Evolutionary conservation across 2,888 invertebrate genomes (phyloP), one percentile per base, ranked within the genome.

Genomic region (Panzeria rudis): DNA sequence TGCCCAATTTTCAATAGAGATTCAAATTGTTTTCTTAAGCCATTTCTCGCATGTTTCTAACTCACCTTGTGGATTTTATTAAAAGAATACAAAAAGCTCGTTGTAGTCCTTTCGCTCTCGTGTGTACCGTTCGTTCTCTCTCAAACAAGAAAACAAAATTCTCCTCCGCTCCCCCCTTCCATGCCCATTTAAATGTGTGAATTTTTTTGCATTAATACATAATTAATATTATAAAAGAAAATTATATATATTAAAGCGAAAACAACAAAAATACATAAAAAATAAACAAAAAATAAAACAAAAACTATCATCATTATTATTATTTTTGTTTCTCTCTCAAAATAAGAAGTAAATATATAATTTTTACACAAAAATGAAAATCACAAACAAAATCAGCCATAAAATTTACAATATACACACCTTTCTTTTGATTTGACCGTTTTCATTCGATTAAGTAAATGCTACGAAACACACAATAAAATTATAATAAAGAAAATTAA

Each of bases 151-250:
- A 82, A 77, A 50, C 6, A 64, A 83, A 38, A 62, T 76, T 71
- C 23, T 71, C 15, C 20, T 64, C 66, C 73, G 59, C 72, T 72
- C 75, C 72, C 68, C 81, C 72, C 68, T 79, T 50, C 73, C 82
- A 84, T 79, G 52, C 77, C 84, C 87, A 87, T 87, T 87, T 86
- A 69, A 87, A 73, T 87, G 88, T 88, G 87, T 91, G 87, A 89
- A 89, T 64, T 78, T 90, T 88, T 91, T 91, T 90, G 91, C 90
- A 90, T 90, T 91, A 90, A 89, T 82, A 90, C 88, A 89, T 90
- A 91, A 91, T 89, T 89, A 91, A 90, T 90, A 87, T 84, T 90
- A 90, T 89, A 91, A 91, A 90, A 89, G 3, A 29, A 88, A 89
- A 87, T 84, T 88, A 88, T 88, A 90, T 88, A 90, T 87, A 87